phyloP scores from a whole-genome alignment of 2,888 invertebrate genomes.

The Philhelius pedissequus region DNA sequence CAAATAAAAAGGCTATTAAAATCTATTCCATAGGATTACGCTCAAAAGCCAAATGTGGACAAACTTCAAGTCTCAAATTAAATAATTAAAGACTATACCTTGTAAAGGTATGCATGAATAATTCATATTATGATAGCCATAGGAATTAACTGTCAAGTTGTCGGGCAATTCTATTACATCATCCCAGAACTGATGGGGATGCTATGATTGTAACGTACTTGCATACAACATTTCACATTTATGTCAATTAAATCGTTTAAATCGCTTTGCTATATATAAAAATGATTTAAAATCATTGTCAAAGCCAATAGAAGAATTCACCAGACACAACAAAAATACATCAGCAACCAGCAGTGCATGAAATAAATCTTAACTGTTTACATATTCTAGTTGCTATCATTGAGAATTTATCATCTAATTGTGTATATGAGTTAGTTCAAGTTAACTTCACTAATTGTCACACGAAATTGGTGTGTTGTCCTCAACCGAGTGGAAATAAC shows the following conservation, averaged over 20 bases:
- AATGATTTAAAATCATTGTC: not conserved
- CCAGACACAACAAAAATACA: not conserved
- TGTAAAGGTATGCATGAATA: slow-evolving; percentile 5
- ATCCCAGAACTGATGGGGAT: not conserved
- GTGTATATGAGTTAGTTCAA: not conserved
- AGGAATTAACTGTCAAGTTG: not conserved
- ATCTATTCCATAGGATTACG: not conserved
- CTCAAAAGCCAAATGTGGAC: not conserved
- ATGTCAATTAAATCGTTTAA: slow-evolving; percentile 1
- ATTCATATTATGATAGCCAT: not conserved
- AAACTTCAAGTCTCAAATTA: not conserved
- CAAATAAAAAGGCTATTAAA: not conserved
- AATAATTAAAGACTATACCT: not conserved
- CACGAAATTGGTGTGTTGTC: not conserved
- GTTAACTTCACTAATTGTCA: not conserved
- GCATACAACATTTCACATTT: not conserved
- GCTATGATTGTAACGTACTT: not conserved
- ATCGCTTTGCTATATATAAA: not conserved
- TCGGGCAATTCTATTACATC: not conserved
- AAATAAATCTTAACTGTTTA: not conserved
- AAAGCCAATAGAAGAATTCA: not conserved
- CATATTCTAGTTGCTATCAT: not conserved
- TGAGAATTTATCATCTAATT: not conserved
- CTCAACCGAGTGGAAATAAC: not conserved
- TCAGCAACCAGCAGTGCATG: not conserved